Conservation (phyloP, 2,113 vertebrate genomes). For the Otus sunia region DNA sequence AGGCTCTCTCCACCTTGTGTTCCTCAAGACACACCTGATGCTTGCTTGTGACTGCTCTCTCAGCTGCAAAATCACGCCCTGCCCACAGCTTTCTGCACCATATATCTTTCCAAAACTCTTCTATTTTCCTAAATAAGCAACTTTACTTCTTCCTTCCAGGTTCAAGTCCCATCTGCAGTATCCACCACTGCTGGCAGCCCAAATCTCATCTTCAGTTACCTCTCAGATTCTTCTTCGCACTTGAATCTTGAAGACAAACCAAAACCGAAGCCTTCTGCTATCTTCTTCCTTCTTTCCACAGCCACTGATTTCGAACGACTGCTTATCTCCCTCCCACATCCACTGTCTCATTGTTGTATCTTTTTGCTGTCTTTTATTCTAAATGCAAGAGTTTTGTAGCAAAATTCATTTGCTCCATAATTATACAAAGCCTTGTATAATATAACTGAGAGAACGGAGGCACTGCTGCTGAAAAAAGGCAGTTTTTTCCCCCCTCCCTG, state of each 20-base stretch:
- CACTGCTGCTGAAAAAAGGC: neutral
- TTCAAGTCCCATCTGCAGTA: neutral
- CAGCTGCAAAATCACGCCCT: rapidly evolving
- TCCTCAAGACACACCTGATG: neutral
- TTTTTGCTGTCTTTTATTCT: neutral
- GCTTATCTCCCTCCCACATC: neutral
- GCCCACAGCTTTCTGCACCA: neutral
- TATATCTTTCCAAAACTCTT: neutral
- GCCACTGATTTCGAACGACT: neutral
- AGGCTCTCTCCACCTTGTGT: neutral
- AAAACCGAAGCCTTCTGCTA: neutral
- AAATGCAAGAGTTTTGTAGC: neutral
- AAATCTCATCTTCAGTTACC: neutral
- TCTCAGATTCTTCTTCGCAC: neutral
- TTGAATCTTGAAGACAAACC: neutral
- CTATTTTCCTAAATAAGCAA: neutral
- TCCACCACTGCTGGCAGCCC: neutral
- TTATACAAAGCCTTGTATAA: neutral
- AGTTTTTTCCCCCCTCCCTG: neutral
- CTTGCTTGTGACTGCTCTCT: neutral
- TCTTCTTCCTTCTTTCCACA: neutral
- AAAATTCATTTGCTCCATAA: neutral
- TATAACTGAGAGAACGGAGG: neutral
- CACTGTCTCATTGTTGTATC: neutral
- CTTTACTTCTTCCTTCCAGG: neutral